Conservation (phyloP, 2,113 vertebrate genomes). For the Mormyrus iriodes region DNA sequence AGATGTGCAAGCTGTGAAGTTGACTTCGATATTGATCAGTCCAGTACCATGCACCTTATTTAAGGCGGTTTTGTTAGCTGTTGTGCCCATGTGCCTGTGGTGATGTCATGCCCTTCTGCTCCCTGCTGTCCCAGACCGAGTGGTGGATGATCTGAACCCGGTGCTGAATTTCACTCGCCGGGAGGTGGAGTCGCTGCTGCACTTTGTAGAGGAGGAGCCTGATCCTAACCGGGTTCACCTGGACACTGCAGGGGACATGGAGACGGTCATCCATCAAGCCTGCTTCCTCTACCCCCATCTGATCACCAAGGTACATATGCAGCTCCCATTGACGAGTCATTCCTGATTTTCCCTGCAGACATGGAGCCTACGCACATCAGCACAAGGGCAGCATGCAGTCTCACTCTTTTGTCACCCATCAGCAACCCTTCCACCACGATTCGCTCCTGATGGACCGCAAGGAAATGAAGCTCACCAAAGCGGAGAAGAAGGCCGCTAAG, state of each 20-base stretch:
- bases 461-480: slow-evolving; percentile 93
- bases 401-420: slow-evolving; percentile 4
- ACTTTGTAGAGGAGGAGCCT: slow-evolving; percentile 94
- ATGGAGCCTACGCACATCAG: neutral
- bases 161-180: slow-evolving; percentile 91
- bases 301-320: slow-evolving; percentile 78
- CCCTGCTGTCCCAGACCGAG: slow-evolving; percentile 70
- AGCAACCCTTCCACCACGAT: slow-evolving; percentile 96
- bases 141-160: slow-evolving; percentile 96
- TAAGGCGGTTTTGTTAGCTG: neutral
- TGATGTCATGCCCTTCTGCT: neutral
- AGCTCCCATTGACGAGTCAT: neutral
- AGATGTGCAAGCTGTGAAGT: neutral
- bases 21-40: neutral
- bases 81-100: neutral
- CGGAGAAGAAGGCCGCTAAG: slow-evolving; percentile 96
- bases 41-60: neutral
- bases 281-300: slow-evolving; percentile 83
- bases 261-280: slow-evolving; percentile 75
- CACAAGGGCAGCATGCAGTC: neutral
- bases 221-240: slow-evolving; percentile 54
- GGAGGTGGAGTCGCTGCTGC: slow-evolving; percentile 95
- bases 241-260: slow-evolving; percentile 54
- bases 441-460: slow-evolving; percentile 92
- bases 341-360: neutral